phyloP scores from a whole-genome alignment of 2,888 invertebrate species.

The Drosophila pseudotalamancana region DNA sequence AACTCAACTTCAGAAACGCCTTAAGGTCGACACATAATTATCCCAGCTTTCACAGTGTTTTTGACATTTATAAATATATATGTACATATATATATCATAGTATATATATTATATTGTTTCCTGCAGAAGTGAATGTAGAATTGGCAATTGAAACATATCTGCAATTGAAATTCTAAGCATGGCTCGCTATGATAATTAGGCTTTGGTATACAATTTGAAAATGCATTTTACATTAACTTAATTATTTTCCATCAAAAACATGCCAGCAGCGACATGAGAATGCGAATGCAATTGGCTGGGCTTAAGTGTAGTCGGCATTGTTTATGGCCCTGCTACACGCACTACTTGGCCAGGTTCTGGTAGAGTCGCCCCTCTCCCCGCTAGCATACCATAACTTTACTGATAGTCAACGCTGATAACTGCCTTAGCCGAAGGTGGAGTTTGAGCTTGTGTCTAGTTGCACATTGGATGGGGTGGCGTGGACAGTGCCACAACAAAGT shows the following conservation, averaged over 20 bases:
- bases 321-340: constrained; percentile 70
- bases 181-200: constrained; percentile 42
- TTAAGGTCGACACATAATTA: constrained; percentile 38
- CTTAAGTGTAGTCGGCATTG: constrained; percentile 43
- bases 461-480: constrained; percentile 32
- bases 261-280: constrained; percentile 45
- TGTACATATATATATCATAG: constrained; percentile 5
- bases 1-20: constrained; percentile 31
- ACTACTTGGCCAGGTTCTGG: constrained; percentile 33
- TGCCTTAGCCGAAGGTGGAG: constrained; percentile 17
- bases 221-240: constrained; percentile 72
- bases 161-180: constrained; percentile 46
- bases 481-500: constrained; percentile 33
- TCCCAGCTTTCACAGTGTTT: constrained; percentile 20
- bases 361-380: background rate
- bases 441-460: constrained; percentile 50
- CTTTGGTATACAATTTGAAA: constrained; percentile 60
- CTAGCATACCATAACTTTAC: background rate
- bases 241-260: constrained; percentile 64
- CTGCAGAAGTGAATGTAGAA: no score
- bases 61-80: background rate
- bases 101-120: background rate
- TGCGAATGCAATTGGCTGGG: constrained; percentile 46
- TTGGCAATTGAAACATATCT: no score
- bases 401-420: constrained; percentile 61